These are phyloP conservation scores for Thaumetopoea pityocampa DNA, from an alignment of 1,140 invertebrate genomes.

Conservation along the genomic window DNA sequence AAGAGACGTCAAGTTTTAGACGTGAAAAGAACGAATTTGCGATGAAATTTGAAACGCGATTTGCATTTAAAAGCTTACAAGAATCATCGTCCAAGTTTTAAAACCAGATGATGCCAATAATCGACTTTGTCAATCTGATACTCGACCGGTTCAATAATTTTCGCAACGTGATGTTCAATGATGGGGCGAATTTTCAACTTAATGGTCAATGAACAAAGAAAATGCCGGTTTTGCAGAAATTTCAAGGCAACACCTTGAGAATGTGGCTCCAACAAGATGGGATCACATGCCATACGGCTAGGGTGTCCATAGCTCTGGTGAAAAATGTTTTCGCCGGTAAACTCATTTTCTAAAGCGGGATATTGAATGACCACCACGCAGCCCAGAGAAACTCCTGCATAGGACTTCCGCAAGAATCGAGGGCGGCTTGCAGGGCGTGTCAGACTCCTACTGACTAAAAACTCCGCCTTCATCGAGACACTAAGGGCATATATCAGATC, in stretches of 20 bases:
- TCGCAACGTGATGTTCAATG: constrained; percentile 18
- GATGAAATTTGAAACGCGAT: constrained; percentile 15
- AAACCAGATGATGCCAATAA: constrained; percentile 14
- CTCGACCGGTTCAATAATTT: constrained; percentile 18
- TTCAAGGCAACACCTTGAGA: constrained; percentile 19
- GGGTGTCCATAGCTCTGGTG: constrained; percentile 21
- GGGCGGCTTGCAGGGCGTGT: no score
- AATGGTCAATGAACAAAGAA: constrained; percentile 19
- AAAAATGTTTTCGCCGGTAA: constrained; percentile 17
- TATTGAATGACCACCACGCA: constrained; percentile 13
- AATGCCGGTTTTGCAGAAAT: constrained; percentile 25
- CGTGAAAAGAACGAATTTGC: constrained; percentile 19
- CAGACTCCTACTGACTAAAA: no score
- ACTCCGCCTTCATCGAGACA: no score
- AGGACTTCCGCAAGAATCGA: no score
- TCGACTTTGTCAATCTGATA: constrained; percentile 20
- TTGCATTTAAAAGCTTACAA: constrained; percentile 22
- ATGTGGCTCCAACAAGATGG: constrained; percentile 44
- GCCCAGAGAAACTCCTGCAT: no score
- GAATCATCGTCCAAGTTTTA: constrained; percentile 16
- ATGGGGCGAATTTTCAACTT: constrained; percentile 22
- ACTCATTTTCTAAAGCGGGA: constrained; percentile 24
- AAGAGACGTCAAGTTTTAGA: constrained; percentile 21
- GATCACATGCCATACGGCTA: constrained; percentile 35
- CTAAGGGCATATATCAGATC: no score